Percentiles rank a stretch among this genome's conserved stretches.
Evolutionary conservation across 2,113 vertebrate species (phyloP).

Genomic region (Athene cunicularia): DNA sequence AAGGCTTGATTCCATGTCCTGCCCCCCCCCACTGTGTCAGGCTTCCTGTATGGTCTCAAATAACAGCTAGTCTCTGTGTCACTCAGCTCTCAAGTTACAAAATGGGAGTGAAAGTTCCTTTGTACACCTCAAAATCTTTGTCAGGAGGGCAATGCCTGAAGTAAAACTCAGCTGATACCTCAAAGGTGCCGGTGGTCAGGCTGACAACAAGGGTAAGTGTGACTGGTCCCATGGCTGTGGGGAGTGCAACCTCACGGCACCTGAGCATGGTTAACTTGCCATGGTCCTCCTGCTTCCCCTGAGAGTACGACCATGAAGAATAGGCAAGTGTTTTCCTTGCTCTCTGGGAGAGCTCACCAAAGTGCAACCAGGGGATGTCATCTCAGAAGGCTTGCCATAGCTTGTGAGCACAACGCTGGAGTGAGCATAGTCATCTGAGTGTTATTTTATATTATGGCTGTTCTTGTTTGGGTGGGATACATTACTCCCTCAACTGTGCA

Average conservation of each 20-base stretch:
- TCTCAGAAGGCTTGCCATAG: background rate
- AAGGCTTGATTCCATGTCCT: background rate
- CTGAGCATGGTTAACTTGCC: background rate
- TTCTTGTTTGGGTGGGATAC: background rate
- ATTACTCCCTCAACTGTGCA: background rate
- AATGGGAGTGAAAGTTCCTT: background rate
- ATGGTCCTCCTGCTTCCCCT: background rate
- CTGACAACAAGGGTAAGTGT: background rate
- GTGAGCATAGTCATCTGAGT: background rate
- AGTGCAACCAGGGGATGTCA: background rate
- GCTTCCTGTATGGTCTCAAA: background rate
- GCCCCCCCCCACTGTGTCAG: background rate
- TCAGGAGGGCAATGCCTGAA: background rate
- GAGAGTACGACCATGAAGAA: background rate
- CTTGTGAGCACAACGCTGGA: accelerated
- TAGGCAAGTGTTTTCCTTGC: background rate
- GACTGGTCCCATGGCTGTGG: background rate
- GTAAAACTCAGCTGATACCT: background rate
- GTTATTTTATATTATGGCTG: background rate
- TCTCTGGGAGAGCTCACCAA: background rate
- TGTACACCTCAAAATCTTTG: background rate
- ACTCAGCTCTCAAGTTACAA: background rate
- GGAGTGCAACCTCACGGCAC: background rate
- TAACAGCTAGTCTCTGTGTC: background rate
- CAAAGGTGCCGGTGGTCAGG: background rate